Conservation (phyloP, 1,140 invertebrate genomes). For the Leguminivora glycinivorella region DNA sequence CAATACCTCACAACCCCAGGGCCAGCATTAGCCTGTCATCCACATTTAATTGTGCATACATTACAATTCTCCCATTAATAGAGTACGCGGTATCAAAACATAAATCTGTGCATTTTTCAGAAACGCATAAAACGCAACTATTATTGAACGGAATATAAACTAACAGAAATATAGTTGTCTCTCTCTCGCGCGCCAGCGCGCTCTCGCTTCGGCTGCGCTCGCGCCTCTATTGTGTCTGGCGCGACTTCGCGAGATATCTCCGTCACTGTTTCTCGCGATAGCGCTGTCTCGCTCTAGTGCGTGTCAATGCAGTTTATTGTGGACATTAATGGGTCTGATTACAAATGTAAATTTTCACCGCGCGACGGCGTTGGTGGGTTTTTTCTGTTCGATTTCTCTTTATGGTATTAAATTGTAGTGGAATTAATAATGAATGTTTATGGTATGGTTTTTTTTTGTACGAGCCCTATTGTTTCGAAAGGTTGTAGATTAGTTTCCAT, state of each 20-base stretch:
- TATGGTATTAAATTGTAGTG: conserved; percentile 75
- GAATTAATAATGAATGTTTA: conserved; percentile 62
- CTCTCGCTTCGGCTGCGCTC: conserved; percentile 59
- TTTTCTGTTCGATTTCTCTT: conserved; percentile 71
- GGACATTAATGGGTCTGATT: conserved; percentile 76
- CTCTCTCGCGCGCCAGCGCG: conserved; percentile 48
- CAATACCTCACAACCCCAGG: conserved; percentile 12
- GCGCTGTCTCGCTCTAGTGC: conserved; percentile 56
- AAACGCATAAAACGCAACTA: conserved; percentile 75
- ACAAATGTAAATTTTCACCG: conserved; percentile 79
- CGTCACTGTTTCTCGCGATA: conserved; percentile 56
- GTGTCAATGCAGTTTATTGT: conserved; percentile 78
- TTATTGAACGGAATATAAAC: conserved; percentile 61
- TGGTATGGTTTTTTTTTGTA: conserved; percentile 46
- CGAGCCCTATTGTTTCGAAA: conserved; percentile 33
- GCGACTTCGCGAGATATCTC: conserved; percentile 47
- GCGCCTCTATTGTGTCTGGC: conserved; percentile 71
- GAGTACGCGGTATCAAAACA: conserved; percentile 69
- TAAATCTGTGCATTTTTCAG: conserved; percentile 75
- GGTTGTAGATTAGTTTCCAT: conserved; percentile 31
- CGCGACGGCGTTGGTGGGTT: conserved; percentile 72
- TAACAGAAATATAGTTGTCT: conserved; percentile 45
- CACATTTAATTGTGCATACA: conserved; percentile 23
- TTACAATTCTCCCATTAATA: conserved; percentile 45
- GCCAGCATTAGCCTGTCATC: conserved; percentile 22